Conservation (phyloP, 2,797 vertebrate species). For the Rallus crepitans region DNA sequence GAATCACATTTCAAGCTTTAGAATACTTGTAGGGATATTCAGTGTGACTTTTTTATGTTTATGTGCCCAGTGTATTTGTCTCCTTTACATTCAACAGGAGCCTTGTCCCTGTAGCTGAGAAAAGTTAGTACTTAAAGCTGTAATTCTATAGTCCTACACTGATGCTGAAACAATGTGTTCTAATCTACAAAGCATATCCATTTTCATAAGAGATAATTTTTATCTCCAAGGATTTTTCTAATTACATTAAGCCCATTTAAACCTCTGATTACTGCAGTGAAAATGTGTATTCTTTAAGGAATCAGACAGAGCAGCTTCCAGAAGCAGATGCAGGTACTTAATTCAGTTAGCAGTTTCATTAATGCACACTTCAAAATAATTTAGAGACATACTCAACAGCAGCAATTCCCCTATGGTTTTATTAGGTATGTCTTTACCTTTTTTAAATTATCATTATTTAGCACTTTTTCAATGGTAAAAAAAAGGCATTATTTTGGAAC, state of each 20-base stretch:
- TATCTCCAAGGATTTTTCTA: constrained; percentile 33
- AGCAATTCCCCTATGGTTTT: not conserved
- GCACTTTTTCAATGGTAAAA: not conserved
- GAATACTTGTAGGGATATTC: not conserved
- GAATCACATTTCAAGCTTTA: not conserved
- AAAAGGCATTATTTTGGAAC: not conserved
- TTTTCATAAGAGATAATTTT: constrained; percentile 28
- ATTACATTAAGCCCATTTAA: constrained; percentile 49
- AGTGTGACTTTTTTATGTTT: rapidly evolving
- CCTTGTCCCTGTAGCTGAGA: not conserved
- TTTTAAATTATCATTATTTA: not conserved
- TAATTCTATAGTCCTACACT: not conserved
- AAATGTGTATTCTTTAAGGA: constrained; percentile 28
- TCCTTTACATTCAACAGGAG: not conserved
- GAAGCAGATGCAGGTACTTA: constrained; percentile 19
- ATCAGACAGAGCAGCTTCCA: constrained; percentile 20
- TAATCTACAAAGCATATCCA: constrained; percentile 39
- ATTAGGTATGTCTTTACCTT: not conserved
- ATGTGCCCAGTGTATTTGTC: not conserved
- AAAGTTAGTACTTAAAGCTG: not conserved
- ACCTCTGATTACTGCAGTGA: constrained; percentile 2
- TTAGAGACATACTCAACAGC: not conserved
- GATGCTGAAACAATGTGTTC: not conserved
- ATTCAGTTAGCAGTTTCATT: constrained; percentile 47
- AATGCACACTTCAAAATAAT: constrained; percentile 40